These are phyloP conservation scores for Lysandra coridon DNA, from an alignment of 2,888 invertebrate species.

Conservation along the genomic window DNA sequence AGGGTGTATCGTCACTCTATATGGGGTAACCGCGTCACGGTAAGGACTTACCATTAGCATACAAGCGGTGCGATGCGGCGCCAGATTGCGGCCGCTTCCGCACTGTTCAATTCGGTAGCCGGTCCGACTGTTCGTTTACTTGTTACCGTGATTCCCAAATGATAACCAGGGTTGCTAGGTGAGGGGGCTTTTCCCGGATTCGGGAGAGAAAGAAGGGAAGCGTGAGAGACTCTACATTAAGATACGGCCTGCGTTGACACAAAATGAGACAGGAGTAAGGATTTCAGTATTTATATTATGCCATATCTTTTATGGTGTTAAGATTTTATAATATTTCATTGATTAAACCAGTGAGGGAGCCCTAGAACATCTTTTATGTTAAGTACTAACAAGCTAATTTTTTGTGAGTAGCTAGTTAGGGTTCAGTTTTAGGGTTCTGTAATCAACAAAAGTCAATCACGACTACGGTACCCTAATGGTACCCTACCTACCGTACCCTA, in stretches of 20 bases:
- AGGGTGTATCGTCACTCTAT: slow-evolving; percentile 77
- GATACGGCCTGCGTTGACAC: background rate
- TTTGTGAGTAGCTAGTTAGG: too few relatives aligned
- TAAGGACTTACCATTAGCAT: slow-evolving; percentile 74
- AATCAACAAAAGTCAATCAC: too few relatives aligned
- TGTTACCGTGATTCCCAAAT: slow-evolving; percentile 72
- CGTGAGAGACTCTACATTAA: background rate
- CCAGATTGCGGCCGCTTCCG: slow-evolving; percentile 70
- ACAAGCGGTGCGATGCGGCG: slow-evolving; percentile 71
- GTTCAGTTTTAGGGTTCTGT: too few relatives aligned
- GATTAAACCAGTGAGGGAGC: too few relatives aligned
- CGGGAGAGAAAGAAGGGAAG: background rate
- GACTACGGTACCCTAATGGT: too few relatives aligned
- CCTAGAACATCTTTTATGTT: too few relatives aligned
- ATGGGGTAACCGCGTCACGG: slow-evolving; percentile 78
- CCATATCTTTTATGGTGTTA: too few relatives aligned
- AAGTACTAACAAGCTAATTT: too few relatives aligned
- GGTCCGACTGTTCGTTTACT: slow-evolving; percentile 63
- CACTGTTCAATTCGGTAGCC: slow-evolving; percentile 71
- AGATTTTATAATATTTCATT: too few relatives aligned
- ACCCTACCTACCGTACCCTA: too few relatives aligned
- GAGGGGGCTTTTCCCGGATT: background rate
- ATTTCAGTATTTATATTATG: too few relatives aligned
- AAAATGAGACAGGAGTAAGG: too few relatives aligned
- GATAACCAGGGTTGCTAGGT: slow-evolving; percentile 51